Conservation (phyloP, 2,113 vertebrate species). For the Propithecus coquereli region DNA sequence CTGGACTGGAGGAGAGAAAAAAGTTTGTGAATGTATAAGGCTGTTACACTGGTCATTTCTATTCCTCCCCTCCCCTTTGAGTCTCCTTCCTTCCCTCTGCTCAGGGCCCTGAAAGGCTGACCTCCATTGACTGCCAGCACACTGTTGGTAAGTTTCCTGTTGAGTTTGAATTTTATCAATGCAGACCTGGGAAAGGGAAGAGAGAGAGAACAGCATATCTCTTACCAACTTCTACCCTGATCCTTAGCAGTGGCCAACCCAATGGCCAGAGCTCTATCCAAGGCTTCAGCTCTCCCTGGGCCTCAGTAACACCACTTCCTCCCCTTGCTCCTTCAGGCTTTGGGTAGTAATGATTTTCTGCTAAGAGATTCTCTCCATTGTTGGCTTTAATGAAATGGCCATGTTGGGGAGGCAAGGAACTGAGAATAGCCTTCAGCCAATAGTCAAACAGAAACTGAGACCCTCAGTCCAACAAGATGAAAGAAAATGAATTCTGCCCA, state of each 20-base stretch:
- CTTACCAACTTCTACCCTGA: background rate
- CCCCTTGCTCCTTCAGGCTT: background rate
- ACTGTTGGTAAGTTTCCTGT: background rate
- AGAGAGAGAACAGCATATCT: background rate
- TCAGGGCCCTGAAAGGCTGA: background rate
- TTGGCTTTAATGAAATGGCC: background rate
- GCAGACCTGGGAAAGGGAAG: background rate
- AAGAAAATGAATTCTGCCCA: background rate
- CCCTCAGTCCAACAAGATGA: background rate
- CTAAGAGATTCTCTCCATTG: background rate
- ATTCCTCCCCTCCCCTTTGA: background rate
- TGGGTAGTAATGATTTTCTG: background rate
- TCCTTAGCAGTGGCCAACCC: background rate
- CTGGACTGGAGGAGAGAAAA: background rate
- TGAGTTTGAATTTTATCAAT: background rate
- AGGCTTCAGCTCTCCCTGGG: background rate
- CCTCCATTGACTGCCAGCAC: background rate
- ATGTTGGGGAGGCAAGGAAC: background rate
- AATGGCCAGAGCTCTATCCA: background rate
- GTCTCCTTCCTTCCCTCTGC: background rate
- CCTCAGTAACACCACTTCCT: background rate
- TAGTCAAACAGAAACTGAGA: background rate
- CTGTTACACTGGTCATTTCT: background rate
- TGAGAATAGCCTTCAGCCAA: background rate
- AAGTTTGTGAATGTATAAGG: background rate